These are phyloP conservation scores for Epiblema foenella DNA, from an alignment of 2,888 invertebrate species.

Conservation along the genomic window DNA sequence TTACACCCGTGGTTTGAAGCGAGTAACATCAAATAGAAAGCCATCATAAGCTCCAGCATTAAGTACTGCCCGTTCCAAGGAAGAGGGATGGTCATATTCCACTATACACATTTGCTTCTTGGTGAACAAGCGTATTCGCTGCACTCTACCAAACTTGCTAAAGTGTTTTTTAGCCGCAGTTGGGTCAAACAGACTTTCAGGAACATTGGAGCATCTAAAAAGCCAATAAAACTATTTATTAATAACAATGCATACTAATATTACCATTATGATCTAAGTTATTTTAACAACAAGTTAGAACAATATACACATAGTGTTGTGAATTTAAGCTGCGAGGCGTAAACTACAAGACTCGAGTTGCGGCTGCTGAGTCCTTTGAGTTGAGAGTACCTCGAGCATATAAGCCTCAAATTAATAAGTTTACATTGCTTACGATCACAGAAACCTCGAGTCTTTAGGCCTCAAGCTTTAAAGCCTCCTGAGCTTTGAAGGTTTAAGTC, in stretches of 20 bases:
- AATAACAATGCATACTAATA: not conserved
- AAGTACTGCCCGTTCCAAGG: constrained; percentile 84
- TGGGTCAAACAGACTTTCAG: constrained; percentile 86
- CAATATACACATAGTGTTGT: too few relatives aligned
- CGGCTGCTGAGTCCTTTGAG: too few relatives aligned
- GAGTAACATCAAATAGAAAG: constrained; percentile 85
- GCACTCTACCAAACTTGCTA: constrained; percentile 88
- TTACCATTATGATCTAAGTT: constrained; percentile 1
- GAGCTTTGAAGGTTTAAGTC: too few relatives aligned
- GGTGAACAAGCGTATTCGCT: constrained; percentile 86
- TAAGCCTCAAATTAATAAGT: too few relatives aligned
- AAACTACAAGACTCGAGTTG: too few relatives aligned
- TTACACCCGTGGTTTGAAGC: constrained; percentile 79
- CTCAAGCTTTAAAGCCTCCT: too few relatives aligned
- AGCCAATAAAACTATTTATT: not conserved
- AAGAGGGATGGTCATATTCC: constrained; percentile 87
- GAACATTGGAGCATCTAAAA: constrained; percentile 87
- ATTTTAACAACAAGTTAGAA: not conserved
- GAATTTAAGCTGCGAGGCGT: too few relatives aligned
- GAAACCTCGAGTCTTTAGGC: too few relatives aligned
- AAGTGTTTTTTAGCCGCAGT: constrained; percentile 87
- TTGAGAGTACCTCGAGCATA: too few relatives aligned
- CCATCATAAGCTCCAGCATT: constrained; percentile 87
- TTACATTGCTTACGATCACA: too few relatives aligned
- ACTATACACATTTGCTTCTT: constrained; percentile 87